These are phyloP conservation scores for Lithosia quadra DNA, from an alignment of 2,888 invertebrate species.

Conservation along the genomic window DNA sequence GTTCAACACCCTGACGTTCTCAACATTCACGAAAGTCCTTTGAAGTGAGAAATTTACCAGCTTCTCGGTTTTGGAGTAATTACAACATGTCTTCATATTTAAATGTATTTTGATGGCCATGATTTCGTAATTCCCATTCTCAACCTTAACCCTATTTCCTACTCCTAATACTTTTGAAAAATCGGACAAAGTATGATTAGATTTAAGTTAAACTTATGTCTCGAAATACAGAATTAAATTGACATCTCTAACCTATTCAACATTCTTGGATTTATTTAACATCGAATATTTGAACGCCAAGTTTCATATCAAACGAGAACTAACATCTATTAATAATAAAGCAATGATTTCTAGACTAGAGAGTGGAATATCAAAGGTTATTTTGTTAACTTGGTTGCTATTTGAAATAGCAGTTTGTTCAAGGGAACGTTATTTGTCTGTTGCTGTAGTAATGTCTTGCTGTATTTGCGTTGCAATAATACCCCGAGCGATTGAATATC, in stretches of 20 bases:
- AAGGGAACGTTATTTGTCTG: neutral
- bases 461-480: slow-evolving; percentile 1
- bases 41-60: slow-evolving; percentile 1
- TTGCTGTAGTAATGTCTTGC: neutral
- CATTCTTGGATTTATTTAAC: no score
- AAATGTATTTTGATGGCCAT: neutral
- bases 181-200: no score
- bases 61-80: neutral
- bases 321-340: neutral
- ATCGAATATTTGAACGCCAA: no score
- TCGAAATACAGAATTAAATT: no score
- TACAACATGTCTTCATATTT: neutral
- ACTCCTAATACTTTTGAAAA: no score
- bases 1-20: neutral
- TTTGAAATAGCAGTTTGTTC: neutral
- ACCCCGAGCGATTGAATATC: neutral
- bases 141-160: no score
- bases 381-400: neutral
- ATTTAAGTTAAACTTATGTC: no score
- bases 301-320: neutral
- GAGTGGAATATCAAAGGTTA: neutral
- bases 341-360: neutral
- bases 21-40: slow-evolving; percentile 2
- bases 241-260: no score
- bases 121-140: neutral